Base-by-base conservation (phyloP, 2,113 vertebrate species). In the Microcebus lehilahytsara region DNA sequence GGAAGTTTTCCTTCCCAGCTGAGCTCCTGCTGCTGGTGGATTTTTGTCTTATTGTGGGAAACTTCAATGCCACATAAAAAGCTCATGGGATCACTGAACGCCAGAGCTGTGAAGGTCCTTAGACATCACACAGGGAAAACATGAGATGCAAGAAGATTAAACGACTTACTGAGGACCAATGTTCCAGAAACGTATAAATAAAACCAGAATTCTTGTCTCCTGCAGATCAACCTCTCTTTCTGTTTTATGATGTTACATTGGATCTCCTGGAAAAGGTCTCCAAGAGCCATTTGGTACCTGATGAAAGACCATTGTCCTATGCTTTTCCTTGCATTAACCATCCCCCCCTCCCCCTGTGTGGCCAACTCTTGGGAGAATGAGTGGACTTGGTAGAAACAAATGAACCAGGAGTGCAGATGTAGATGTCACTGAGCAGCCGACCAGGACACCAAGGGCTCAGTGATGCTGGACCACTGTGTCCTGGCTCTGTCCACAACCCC, bases 211-310 rank as follows among this genome's bases (percentile, higher is more conserved):
- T 51, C 60, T 13, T 74, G 23, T 30, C 42, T 66, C 32, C n/a
- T 23, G 7, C 1, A 34, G 23, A 17, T 7, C 40, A 20, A 5
- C 2, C 2, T 20, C 2, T 6, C 74, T 40, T 37, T 84, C 9
- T 66, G n/a, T 34, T 40, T 1, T 27, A 0, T 9, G 40, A 56
- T 1, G 3, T 32, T 79, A 22, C 30, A 0, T 1, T 42, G 16
- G 9, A 9, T 56, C n/a, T 56, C 12, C 60, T 60, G 34, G 14
- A 19, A 25, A 66, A 40, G 8, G 25, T 27, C 20, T 40, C 23
- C 17, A 22, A 0, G 51, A n/a, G 42, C 14, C 37, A 37, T 20
- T 22, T 25, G 23, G n/a, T 25, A 1, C 32, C 53, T 27, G 40
- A 20, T 1, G 6, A 67, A 64, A 56, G 27, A 16, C 37, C 62